A percentile compares a stretch with the other conserved stretches of the same genome.
These are phyloP conservation scores for Thecophora atra DNA, from an alignment of 2,888 invertebrate genomes.

Conservation along the genomic window DNA sequence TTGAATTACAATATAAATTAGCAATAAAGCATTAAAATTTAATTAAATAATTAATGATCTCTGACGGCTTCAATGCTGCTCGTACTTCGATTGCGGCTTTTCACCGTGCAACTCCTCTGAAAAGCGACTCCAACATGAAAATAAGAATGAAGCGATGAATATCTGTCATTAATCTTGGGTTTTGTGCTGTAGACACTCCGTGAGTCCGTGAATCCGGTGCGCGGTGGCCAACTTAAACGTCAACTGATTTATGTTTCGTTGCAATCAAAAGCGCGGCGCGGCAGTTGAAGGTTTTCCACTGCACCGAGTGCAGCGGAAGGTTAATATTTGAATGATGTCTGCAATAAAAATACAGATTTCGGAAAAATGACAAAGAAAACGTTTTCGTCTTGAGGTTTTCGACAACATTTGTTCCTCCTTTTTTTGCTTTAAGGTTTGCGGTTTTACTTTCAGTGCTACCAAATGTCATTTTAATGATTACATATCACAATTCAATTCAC, in stretches of 20 bases:
- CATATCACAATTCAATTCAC: constrained; percentile 27
- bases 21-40: not conserved
- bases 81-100: not conserved
- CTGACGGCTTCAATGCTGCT: not conserved
- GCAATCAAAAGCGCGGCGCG: no score
- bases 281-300: no score
- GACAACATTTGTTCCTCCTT: not conserved
- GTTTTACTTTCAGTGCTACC: constrained; percentile 5
- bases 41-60: constrained; percentile 17
- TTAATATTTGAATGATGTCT: no score
- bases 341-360: no score
- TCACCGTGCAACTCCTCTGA: not conserved
- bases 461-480: constrained; percentile 36
- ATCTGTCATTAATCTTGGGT: constrained; percentile 19
- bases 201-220: no score
- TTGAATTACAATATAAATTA: not conserved
- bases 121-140: no score
- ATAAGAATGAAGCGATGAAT: no score
- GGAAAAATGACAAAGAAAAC: no score
- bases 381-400: no score
- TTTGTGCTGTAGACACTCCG: not conserved
- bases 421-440: not conserved
- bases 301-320: no score
- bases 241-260: no score
- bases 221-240: no score